Evolutionary conservation across 2,113 vertebrate genomes (phyloP).

Genomic region (Neolamprologus caudopunctatus): DNA sequence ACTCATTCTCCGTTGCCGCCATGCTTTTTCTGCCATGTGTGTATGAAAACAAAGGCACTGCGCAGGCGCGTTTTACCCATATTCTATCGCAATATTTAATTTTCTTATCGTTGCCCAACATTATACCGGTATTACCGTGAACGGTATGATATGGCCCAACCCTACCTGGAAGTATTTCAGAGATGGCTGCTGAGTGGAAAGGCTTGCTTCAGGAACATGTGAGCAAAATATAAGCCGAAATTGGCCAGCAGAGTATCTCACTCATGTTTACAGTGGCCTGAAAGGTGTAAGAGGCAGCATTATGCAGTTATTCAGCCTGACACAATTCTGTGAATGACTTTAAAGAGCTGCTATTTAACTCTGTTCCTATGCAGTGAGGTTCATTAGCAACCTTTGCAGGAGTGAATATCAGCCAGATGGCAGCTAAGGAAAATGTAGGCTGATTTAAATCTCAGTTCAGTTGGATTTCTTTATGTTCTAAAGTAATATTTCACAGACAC

Average conservation of each 20-base stretch:
- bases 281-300: not conserved
- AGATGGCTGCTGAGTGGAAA: not conserved
- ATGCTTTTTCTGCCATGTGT: not conserved
- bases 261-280: not conserved
- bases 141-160: not conserved
- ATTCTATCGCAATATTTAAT: not conserved
- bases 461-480: not conserved
- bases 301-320: not conserved
- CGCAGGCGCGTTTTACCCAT: not conserved
- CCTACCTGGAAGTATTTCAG: not conserved
- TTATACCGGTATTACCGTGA: not conserved
- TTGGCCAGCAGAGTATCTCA: not conserved
- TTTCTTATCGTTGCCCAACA: not conserved
- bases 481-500: not conserved
- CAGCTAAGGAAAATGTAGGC: not conserved
- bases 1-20: not conserved
- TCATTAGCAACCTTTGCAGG: not conserved
- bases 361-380: not conserved
- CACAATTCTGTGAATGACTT: not conserved
- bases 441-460: not conserved
- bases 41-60: not conserved
- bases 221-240: not conserved
- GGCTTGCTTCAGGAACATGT: not conserved
- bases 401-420: not conserved
- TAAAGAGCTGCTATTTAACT: not conserved